phyloP scores from a whole-genome alignment of 2,888 invertebrate genomes.

The Drosophila falleni region DNA sequence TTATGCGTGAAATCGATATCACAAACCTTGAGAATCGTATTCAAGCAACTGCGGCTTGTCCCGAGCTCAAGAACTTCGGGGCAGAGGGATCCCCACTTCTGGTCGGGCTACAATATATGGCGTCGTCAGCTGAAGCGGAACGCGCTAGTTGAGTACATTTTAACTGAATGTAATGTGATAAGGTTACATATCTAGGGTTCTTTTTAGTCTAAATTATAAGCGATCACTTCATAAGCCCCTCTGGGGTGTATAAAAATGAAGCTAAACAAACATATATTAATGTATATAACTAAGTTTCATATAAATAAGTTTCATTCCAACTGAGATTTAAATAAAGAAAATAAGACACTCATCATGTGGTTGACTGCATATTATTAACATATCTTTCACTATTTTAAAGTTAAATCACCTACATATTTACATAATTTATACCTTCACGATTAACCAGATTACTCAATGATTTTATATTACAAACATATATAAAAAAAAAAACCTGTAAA shows the following conservation, averaged over 20 bases:
- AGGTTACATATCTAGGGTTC: conserved; percentile 25
- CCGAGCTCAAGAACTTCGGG: conserved; percentile 33
- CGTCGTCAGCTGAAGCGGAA: conserved; percentile 13
- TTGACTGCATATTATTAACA: conserved; percentile 2
- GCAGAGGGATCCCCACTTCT: conserved; percentile 65
- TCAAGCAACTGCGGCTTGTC: conserved; percentile 27
- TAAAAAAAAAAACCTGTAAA: background rate
- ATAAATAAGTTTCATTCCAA: background rate
- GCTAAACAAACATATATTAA: conserved; percentile 7
- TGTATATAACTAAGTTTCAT: background rate
- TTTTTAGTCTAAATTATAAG: conserved; percentile 21
- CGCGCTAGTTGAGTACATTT: conserved; percentile 30
- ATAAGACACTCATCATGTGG: conserved; percentile 10
- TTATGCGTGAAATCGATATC: conserved; percentile 73
- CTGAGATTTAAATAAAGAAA: conserved; percentile 6
- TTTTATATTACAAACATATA: background rate
- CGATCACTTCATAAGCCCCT: conserved; percentile 11
- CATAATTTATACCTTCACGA: background rate
- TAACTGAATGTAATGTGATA: conserved; percentile 42
- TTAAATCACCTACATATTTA: background rate
- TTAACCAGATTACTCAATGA: background rate
- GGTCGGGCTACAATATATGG: conserved; percentile 55
- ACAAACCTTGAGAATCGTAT: conserved; percentile 51
- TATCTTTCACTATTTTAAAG: background rate
- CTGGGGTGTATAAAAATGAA: conserved; percentile 15